These are phyloP conservation scores for Ethmia dodecea DNA, from an alignment of 2,888 invertebrate species.

Conservation along the genomic window DNA sequence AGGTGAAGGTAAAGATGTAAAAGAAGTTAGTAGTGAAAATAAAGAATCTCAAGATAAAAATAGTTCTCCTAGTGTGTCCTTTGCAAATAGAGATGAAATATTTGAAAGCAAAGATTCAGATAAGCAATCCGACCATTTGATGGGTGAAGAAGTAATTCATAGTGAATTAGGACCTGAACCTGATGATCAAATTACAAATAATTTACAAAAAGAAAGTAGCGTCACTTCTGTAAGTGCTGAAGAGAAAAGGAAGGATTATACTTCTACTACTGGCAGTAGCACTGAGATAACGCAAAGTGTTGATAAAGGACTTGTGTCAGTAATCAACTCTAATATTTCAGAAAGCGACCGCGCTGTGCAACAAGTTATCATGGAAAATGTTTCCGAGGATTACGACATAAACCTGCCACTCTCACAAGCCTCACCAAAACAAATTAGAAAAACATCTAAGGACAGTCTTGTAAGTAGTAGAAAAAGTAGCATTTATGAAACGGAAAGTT, in stretches of 20 bases:
- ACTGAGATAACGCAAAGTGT: constrained; percentile 37
- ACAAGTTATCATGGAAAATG: constrained; percentile 49
- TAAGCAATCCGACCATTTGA: constrained; percentile 44
- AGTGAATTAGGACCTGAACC: constrained; percentile 28
- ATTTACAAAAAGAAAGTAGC: constrained; percentile 32
- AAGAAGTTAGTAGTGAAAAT: constrained; percentile 45
- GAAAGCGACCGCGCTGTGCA: constrained; percentile 47
- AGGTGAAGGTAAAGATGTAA: constrained; percentile 36
- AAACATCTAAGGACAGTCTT: constrained; percentile 55
- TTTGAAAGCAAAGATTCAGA: constrained; percentile 52
- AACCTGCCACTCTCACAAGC: constrained; percentile 40
- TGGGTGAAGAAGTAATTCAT: constrained; percentile 57
- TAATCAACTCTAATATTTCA: constrained; percentile 38
- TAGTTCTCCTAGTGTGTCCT: constrained; percentile 52
- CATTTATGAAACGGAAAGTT: constrained; percentile 74
- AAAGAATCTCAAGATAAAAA: constrained; percentile 50
- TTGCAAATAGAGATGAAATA: constrained; percentile 60
- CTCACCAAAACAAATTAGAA: constrained; percentile 44
- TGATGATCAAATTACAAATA: constrained; percentile 32
- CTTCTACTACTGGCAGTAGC: constrained; percentile 48
- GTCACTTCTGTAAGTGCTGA: constrained; percentile 34
- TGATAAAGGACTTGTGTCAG: constrained; percentile 48
- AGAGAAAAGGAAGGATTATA: constrained; percentile 44
- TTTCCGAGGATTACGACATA: constrained; percentile 43
- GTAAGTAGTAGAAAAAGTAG: constrained; percentile 59